Conservation (phyloP, 2,888 invertebrate genomes). For the Agrotis puta region DNA sequence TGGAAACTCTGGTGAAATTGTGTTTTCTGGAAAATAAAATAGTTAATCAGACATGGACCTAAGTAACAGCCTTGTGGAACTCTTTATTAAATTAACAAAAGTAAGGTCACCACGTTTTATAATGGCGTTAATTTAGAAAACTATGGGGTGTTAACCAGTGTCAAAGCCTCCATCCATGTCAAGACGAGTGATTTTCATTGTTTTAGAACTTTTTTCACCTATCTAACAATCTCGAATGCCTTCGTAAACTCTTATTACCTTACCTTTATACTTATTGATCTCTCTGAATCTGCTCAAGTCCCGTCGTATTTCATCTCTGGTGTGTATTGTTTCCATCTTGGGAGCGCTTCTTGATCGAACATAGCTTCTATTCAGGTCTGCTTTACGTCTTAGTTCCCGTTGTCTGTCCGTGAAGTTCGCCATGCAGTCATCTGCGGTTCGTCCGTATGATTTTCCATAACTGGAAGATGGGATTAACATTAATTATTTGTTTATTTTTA, state of each 20-base stretch:
- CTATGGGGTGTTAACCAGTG: background rate
- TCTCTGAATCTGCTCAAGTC: slow-evolving; percentile 89
- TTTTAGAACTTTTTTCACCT: background rate
- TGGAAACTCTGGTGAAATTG: slow-evolving; percentile 92
- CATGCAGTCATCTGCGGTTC: slow-evolving; percentile 92
- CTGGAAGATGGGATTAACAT: slow-evolving; percentile 65
- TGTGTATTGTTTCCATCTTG: slow-evolving; percentile 90
- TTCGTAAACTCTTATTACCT: slow-evolving; percentile 9
- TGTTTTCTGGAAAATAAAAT: slow-evolving; percentile 88
- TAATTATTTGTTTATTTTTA: background rate
- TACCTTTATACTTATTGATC: slow-evolving; percentile 90
- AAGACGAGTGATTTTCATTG: background rate
- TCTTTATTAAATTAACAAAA: slow-evolving; percentile 4
- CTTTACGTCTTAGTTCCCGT: slow-evolving; percentile 81
- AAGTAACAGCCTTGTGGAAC: slow-evolving; percentile 53
- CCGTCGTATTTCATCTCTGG: slow-evolving; percentile 89
- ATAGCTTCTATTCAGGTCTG: slow-evolving; percentile 85
- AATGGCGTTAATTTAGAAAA: background rate
- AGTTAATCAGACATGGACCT: slow-evolving; percentile 15
- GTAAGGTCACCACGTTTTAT: background rate
- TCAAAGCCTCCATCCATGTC: background rate
- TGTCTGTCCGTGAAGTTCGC: slow-evolving; percentile 89
- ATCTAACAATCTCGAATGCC: slow-evolving; percentile 18
- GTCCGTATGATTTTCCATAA: slow-evolving; percentile 91
- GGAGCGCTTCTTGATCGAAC: slow-evolving; percentile 90